Evolutionary conservation across 2,797 vertebrate species (phyloP), one percentile per base, ranked within the genome.

Genomic region (Heterohyrax brucei): DNA sequence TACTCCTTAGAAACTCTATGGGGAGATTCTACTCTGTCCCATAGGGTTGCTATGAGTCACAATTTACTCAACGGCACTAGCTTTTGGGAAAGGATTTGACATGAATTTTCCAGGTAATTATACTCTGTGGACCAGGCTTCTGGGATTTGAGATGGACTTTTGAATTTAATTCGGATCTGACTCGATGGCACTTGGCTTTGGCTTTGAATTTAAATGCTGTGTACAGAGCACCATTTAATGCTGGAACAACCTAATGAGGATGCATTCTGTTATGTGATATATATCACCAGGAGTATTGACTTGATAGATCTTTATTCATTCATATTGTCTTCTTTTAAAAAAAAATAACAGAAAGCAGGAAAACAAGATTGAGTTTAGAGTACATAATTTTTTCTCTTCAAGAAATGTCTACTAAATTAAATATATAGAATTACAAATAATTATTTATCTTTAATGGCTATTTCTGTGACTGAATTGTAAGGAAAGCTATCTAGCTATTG

Each of bases 391-490:
- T 79, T 50, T 92, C 76, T 89, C 87, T 94, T 87, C 78, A 70
- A 76, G 53, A 95, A 90, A 96, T 56, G 59, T 61, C 95, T 94
- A 61, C 86, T 62, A 81, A 88, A 94, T 97, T 89, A 95, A 81
- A 84, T 93, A 83, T 53, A 87, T 95, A 75, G 87, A 85, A 89
- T 96, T 93, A 95, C 10, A 53, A 78, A 77, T 78, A 83, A 44
- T 78, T 88, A 90, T 96, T 89, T 96, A 82, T 93, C 92, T 95
- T 77, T 92, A 95, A 94, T 90, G 91, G 93, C 24, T 72, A 59
- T 94, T 87, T 94, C 95, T 92, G 89, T 39, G 78, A 78, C 96
- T 90, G 89, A 81, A 96, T 94, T 87, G 72, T 39, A 87, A 94
- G 14, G 73, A 53, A 92, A 75, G 30, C 70, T 50, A 33, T 70